Evolutionary conservation across 2,888 invertebrate species (phyloP), one percentile per base, ranked within the genome.

Genomic region (Tetheella fluctuosa): DNA sequence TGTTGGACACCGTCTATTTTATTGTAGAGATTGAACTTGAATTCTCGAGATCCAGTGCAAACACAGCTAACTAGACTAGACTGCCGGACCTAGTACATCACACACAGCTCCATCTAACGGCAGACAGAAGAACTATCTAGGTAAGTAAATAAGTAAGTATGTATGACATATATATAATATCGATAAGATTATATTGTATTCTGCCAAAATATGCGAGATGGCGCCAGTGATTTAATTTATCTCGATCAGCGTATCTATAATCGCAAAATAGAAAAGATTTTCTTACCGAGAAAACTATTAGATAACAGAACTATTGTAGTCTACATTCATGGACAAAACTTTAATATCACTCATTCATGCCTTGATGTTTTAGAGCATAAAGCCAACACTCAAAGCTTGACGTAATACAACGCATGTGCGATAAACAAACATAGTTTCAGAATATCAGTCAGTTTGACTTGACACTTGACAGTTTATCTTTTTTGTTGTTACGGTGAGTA

Each of bases 51-150:
- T 34, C 13, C 0, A 4, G 7, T 30, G 8, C 30, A 30, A 30
- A 8, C 8, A 8, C 8, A 6, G 30, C 8, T 1, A 30, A 30
- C 8, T 5, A 30, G 30, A 25, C 25, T 25, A 25, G 25, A 2
- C 25, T 25, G 6, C 25, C 25, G 25, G 25, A 25, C 6, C 6
- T 2, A 2, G 10, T 34, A 13, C 2, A 34, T 13, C 34, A 34
- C 34, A 34, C 2, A 34, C 57, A 52, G 61, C 23, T 54, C 20
- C 30, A 39, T 13, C 52, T 55, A 39, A 55, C 60, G 57, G 60
- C 37, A 57, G 13, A 12, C 25, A 30, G 17, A 53, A 34, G n/a
- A 52, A 62, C 34, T 62, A 70, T 69, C 68, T 74, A 59, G 61
- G 53, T 42, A n/a, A 42, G 8, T 20, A 20, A 15, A 10, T 20